Base-by-base conservation (phyloP, 2,888 invertebrate genomes). In the Chirona hameri region DNA sequence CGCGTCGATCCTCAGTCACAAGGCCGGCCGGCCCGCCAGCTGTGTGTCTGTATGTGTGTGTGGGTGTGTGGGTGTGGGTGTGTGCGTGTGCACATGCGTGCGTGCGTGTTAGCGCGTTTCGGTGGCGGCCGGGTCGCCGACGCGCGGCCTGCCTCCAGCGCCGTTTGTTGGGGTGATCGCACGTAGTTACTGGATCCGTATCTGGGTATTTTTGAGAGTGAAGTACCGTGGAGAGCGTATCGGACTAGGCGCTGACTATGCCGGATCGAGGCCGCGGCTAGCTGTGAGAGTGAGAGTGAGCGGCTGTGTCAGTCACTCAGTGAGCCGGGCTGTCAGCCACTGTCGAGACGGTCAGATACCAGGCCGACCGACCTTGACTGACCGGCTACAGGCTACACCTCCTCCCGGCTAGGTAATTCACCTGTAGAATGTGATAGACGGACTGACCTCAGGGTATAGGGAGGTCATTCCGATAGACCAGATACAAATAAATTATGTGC, bases 381-480 rank as follows among this genome's bases (percentile, higher is more conserved):
- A 27, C 5, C 10, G 9, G 65, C 14, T n/a, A n/a, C 65, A n/a
- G 9, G 65, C 14, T 27, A 14, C 14, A 3, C 65, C 27, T 27
- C 57, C 21, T 15, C 39, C 39, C 31, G 18, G 31, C 76, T 48
- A 48, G 76, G 14, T 76, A 76, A 39, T 76, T 76, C 76, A 76
- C 76, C 76, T 15, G 76, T 76, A 76, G 76, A 31, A 39, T 76
- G 76, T 76, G 76, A 76, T 76, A 76, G 76, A 76, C 76, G 76
- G 76, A 76, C 76, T 76, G 76, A 76, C 76, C 76, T 76, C 76
- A 76, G 76, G 76, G 76, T 76, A 76, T 39, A 39, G 29, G 39
- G 76, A 76, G 76, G 76, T 76, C 76, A 76, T 76, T 76, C 76
- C 76, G 76, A 76, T 76, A 76, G 76, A 76, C 76, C 76, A 76